These are phyloP conservation scores for Lampris incognitus DNA, from an alignment of 2,113 vertebrate genomes.

Conservation along the genomic window DNA sequence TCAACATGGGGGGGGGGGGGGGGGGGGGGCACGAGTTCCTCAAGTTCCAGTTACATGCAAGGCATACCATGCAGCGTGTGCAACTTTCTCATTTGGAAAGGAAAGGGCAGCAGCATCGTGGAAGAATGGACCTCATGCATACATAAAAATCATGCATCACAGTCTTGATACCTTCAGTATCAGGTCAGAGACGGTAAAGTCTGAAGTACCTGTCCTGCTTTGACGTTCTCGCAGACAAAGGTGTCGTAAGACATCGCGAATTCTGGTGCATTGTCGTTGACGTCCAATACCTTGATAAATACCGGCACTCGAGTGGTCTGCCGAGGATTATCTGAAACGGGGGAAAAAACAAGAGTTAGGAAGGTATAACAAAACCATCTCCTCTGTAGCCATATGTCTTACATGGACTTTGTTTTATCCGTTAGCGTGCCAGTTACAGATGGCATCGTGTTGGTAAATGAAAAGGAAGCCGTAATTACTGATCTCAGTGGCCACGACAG, in stretches of 20 bases:
- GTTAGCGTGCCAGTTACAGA: too few relatives aligned
- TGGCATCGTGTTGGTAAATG: too few relatives aligned
- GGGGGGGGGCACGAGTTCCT: too few relatives aligned
- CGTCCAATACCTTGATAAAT: conserved; percentile 93
- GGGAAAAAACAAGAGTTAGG: background rate
- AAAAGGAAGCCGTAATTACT: conserved; percentile 75
- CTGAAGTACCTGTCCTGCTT: conserved; percentile 89
- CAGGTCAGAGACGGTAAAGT: background rate
- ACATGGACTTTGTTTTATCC: too few relatives aligned
- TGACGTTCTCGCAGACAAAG: conserved; percentile 97
- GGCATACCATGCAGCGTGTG: too few relatives aligned
- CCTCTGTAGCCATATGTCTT: background rate
- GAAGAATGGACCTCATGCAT: too few relatives aligned
- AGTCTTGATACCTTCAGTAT: too few relatives aligned
- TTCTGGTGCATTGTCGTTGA: conserved; percentile 95
- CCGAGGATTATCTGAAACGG: conserved; percentile 87
- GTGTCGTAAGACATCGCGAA: conserved; percentile 97
- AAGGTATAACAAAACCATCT: background rate
- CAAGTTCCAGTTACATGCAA: too few relatives aligned
- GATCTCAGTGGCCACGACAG: conserved; percentile 92
- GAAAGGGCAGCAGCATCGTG: too few relatives aligned
- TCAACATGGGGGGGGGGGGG: too few relatives aligned
- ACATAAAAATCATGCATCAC: too few relatives aligned
- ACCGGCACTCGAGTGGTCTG: conserved; percentile 91
- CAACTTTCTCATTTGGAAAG: too few relatives aligned